These are phyloP conservation scores for Zootoca vivipara DNA, from an alignment of 2,113 vertebrate species.

Conservation along the genomic window DNA sequence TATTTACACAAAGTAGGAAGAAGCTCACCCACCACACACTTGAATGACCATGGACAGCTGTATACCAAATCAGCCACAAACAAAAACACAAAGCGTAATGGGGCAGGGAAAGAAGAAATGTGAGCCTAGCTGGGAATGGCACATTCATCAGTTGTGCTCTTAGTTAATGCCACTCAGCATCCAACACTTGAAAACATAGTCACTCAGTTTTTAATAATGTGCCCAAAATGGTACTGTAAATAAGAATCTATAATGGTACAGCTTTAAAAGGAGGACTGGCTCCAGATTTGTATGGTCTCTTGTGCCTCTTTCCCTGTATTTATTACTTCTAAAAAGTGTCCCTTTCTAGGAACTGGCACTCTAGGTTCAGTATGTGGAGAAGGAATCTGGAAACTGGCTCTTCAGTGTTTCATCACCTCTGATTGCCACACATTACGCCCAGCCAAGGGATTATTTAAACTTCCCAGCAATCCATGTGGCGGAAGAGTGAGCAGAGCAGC, in stretches of 20 bases:
- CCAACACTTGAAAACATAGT: neutral
- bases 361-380: neutral
- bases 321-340: too few relatives aligned
- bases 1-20: constrained; percentile 39
- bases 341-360: neutral
- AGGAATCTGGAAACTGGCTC: neutral
- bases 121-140: neutral
- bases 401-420: neutral
- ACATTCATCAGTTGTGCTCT: neutral
- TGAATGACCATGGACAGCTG: constrained; percentile 6
- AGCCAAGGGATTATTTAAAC: neutral
- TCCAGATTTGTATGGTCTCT: neutral
- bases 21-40: neutral
- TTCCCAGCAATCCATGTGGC: neutral
- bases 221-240: neutral
- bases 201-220: neutral
- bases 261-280: neutral
- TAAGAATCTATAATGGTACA: neutral
- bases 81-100: constrained; percentile 24
- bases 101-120: neutral
- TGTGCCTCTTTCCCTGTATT: neutral
- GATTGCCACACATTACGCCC: neutral
- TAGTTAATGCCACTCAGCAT: neutral
- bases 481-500: neutral
- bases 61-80: constrained; percentile 52